phyloP scores from a whole-genome alignment of 2,113 vertebrate genomes.

The Perca fluviatilis region DNA sequence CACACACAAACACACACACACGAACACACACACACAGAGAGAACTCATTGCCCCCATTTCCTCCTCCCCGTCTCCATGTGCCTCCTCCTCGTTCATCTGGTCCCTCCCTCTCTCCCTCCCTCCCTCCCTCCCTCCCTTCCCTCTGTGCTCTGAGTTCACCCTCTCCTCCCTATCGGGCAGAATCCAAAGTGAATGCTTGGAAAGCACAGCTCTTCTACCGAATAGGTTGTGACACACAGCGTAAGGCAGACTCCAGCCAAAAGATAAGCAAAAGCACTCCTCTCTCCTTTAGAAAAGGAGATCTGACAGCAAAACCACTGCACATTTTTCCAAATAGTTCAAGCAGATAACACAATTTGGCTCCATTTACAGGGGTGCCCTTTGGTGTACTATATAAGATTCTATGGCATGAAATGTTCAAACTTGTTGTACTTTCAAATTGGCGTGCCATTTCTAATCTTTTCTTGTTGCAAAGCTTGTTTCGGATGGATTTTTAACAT shows the following conservation, averaged over 20 bases:
- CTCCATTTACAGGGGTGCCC: not conserved
- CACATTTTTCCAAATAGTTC: not conserved
- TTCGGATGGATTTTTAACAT: not conserved
- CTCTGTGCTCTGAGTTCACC: not conserved
- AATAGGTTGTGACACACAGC: slow-evolving; percentile 41
- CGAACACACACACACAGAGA: not conserved
- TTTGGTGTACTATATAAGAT: not conserved
- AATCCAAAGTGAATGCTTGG: slow-evolving; percentile 32
- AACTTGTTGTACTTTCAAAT: not conserved
- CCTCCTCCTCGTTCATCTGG: slow-evolving; percentile 36
- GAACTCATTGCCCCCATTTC: slow-evolving; percentile 74
- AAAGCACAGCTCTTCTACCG: slow-evolving; percentile 36
- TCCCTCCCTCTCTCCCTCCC: slow-evolving; percentile 36
- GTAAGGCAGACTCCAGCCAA: slow-evolving; percentile 31
- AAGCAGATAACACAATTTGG: not conserved
- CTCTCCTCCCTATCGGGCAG: slow-evolving; percentile 15
- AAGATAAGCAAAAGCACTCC: not conserved
- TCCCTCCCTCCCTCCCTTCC: slow-evolving; percentile 42
- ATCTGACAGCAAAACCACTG: not conserved
- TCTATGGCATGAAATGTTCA: not conserved
- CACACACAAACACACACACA: slow-evolving; percentile 18
- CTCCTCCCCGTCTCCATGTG: slow-evolving; percentile 16
- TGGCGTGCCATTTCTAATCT: not conserved
- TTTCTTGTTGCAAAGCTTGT: not conserved
- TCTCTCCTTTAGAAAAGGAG: not conserved